phyloP scores from a whole-genome alignment of 1,140 invertebrate genomes.

The Drosophila baimaii region DNA sequence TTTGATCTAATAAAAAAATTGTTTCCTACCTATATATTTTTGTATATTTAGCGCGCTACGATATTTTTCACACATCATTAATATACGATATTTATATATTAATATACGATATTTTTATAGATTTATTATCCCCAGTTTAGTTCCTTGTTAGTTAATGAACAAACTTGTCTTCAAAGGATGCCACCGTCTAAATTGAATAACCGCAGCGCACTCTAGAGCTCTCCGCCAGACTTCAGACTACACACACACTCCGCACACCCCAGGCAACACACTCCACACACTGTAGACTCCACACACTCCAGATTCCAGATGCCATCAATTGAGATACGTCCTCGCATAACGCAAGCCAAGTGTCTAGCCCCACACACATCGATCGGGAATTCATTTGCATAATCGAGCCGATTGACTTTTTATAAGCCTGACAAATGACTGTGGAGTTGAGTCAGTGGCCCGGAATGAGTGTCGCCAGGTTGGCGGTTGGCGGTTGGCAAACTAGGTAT shows the following conservation, averaged over 20 bases:
- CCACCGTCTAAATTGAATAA: slow-evolving; percentile 26
- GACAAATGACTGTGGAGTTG: slow-evolving; percentile 46
- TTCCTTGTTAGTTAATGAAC: background rate
- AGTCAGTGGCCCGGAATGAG: slow-evolving; percentile 47
- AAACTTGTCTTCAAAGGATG: slow-evolving; percentile 51
- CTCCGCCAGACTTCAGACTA: slow-evolving; percentile 1
- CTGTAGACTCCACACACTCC: background rate
- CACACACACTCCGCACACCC: background rate
- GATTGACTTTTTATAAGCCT: slow-evolving; percentile 57
- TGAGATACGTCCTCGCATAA: slow-evolving; percentile 33
- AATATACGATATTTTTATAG: background rate
- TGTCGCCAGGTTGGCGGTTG: slow-evolving; percentile 10
- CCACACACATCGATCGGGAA: slow-evolving; percentile 31
- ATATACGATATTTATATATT: background rate
- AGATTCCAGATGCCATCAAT: slow-evolving; percentile 19
- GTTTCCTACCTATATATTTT: too few species aligned
- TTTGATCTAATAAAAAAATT: too few species aligned
- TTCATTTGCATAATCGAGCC: slow-evolving; percentile 49
- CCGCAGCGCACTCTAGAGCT: background rate
- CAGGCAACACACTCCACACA: too few species aligned
- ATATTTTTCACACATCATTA: background rate
- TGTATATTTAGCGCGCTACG: rapidly evolving
- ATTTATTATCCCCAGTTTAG: background rate
- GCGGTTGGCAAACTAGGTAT: slow-evolving; percentile 12
- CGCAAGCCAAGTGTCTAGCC: slow-evolving; percentile 31